A percentile compares a stretch with the other conserved stretches of the same genome.
phyloP scores from a whole-genome alignment of 2,888 invertebrate species.

The Pandemis cinnamomeana region DNA sequence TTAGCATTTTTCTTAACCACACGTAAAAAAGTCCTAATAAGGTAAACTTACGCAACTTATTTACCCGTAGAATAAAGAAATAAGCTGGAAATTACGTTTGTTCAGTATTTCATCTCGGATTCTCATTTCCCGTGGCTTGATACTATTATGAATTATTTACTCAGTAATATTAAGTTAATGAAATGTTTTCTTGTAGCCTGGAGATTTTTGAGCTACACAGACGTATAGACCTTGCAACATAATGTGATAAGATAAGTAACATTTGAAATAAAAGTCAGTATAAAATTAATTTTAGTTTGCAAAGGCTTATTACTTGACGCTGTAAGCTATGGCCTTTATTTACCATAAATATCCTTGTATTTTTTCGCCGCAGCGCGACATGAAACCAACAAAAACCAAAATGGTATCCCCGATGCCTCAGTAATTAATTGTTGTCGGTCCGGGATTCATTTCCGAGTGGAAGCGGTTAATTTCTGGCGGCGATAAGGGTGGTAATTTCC shows the following conservation, averaged over 20 bases:
- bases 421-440: conserved; percentile 54
- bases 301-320: no score
- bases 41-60: background rate
- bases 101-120: background rate
- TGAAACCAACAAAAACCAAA: conserved; percentile 27
- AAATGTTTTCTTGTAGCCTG: background rate
- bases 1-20: no score
- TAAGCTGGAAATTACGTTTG: background rate
- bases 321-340: no score
- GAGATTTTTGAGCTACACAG: background rate
- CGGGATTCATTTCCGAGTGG: conserved; percentile 58
- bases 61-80: background rate
- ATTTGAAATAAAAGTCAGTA: no score
- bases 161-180: background rate
- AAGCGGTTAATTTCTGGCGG: conserved; percentile 64
- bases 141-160: background rate
- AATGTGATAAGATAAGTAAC: no score
- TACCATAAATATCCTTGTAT: no score
- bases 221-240: background rate
- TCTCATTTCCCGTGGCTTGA: background rate
- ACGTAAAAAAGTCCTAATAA: background rate
- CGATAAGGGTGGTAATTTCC: conserved; percentile 73
- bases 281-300: no score
- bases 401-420: conserved; percentile 42
- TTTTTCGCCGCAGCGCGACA: no score